These are phyloP conservation scores for Ginglymostoma cirratum DNA, from an alignment of 2,113 vertebrate species.

Conservation along the genomic window DNA sequence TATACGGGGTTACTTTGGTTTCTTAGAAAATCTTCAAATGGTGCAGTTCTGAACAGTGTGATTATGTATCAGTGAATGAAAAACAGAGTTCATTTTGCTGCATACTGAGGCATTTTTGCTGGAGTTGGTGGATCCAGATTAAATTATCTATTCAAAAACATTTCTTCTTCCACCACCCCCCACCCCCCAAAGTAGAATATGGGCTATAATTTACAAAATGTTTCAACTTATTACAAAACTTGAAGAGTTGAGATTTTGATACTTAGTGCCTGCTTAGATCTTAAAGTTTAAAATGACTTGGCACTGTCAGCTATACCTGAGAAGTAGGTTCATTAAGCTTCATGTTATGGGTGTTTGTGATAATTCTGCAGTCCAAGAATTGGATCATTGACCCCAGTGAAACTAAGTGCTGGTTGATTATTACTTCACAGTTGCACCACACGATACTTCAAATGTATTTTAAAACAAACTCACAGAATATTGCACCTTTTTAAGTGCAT, in stretches of 20 bases:
- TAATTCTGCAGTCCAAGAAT: neutral
- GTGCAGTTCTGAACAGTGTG: conserved; percentile 26
- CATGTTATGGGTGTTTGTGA: neutral
- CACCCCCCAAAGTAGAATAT: neutral
- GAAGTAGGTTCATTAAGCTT: conserved; percentile 27
- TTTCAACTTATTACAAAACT: neutral
- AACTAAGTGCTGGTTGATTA: neutral
- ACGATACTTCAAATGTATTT: conserved; percentile 17
- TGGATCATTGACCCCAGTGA: neutral
- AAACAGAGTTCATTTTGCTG: neutral
- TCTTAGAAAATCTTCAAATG: neutral
- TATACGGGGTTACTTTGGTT: conserved; percentile 6
- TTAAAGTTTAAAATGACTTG: conserved; percentile 22
- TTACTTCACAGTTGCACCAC: conserved; percentile 27
- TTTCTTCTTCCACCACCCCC: too few species aligned
- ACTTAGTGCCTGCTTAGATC: neutral
- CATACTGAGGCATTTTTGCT: neutral
- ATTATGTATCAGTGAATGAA: conserved; percentile 17
- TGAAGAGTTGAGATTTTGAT: conserved; percentile 5
- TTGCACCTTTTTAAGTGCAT: neutral
- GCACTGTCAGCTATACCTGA: neutral
- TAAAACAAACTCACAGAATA: neutral
- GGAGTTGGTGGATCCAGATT: conserved; percentile 11
- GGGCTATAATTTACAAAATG: neutral
- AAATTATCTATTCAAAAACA: neutral